A percentile compares a stretch with the other conserved stretches of the same genome.
Evolutionary conservation across 2,888 invertebrate species (phyloP).

Genomic region (Alcis repandata): DNA sequence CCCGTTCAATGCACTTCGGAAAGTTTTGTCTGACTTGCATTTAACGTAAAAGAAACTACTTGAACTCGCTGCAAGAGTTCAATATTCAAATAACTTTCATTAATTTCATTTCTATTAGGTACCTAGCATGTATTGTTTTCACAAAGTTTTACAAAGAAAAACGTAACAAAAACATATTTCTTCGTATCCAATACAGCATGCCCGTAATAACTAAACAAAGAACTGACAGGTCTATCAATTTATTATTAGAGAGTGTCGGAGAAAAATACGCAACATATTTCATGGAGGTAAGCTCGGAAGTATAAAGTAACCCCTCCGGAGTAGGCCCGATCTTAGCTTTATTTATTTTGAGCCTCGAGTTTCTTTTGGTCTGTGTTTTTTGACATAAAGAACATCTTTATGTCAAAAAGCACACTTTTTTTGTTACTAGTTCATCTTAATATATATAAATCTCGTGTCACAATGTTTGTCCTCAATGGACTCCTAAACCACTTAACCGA

Average conservation of each 20-base stretch:
- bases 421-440: too few species aligned
- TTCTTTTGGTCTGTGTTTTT: constrained; percentile 1
- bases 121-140: neutral
- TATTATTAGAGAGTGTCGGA: constrained; percentile 24
- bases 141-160: neutral
- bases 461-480: too few species aligned
- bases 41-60: too few species aligned
- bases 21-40: too few species aligned
- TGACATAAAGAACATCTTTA: neutral
- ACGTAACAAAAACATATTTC: constrained; percentile 6
- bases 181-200: constrained; percentile 10
- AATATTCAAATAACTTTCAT: neutral
- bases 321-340: constrained; percentile 6
- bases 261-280: constrained; percentile 27
- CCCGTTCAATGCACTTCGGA: too few species aligned
- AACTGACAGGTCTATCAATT: constrained; percentile 25
- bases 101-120: neutral
- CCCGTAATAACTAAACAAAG: constrained; percentile 15
- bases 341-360: constrained; percentile 8
- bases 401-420: too few species aligned
- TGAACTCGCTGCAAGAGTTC: neutral
- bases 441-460: too few species aligned
- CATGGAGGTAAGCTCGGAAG: constrained; percentile 16
- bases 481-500: too few species aligned
- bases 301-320: constrained; percentile 27